Conservation (phyloP, 2,113 vertebrate genomes). For the Prunella fulvescens region DNA sequence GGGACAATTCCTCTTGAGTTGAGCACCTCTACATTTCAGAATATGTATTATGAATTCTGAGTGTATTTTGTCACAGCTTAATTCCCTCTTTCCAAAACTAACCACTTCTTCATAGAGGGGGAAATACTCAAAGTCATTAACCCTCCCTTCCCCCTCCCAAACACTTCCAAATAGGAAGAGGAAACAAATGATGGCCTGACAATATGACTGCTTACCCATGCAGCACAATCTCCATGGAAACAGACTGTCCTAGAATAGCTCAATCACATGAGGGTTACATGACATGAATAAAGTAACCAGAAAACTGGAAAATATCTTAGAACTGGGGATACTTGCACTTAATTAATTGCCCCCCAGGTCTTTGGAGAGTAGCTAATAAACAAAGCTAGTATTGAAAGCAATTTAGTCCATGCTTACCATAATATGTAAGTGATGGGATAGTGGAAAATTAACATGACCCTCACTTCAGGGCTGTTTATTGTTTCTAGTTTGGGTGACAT, state of each 20-base stretch:
- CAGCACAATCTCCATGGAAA: slow-evolving; percentile 50
- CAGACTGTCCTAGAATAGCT: slow-evolving; percentile 56
- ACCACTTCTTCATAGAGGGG: background rate
- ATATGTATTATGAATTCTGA: background rate
- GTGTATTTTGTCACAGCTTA: background rate
- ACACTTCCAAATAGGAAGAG: slow-evolving; percentile 36
- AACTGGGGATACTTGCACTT: background rate
- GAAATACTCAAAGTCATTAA: background rate
- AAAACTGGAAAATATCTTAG: slow-evolving; percentile 19
- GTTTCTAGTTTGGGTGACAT: background rate
- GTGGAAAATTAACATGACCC: background rate
- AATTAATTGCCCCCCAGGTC: background rate
- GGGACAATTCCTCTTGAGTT: background rate
- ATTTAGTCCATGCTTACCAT: background rate
- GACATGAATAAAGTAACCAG: slow-evolving; percentile 59
- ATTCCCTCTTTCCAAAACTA: background rate
- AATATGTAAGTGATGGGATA: background rate
- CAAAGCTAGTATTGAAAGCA: background rate
- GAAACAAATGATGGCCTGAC: slow-evolving; percentile 48
- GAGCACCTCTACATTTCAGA: background rate
- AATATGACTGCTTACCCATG: slow-evolving; percentile 38
- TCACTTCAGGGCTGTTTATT: background rate
- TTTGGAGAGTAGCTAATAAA: background rate
- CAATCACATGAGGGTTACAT: slow-evolving; percentile 53
- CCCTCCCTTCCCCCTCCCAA: background rate